Percentiles rank a stretch among this genome's conserved stretches.
These are phyloP conservation scores for Hemiprocne comata DNA, from an alignment of 2,113 vertebrate genomes.

Conservation along the genomic window DNA sequence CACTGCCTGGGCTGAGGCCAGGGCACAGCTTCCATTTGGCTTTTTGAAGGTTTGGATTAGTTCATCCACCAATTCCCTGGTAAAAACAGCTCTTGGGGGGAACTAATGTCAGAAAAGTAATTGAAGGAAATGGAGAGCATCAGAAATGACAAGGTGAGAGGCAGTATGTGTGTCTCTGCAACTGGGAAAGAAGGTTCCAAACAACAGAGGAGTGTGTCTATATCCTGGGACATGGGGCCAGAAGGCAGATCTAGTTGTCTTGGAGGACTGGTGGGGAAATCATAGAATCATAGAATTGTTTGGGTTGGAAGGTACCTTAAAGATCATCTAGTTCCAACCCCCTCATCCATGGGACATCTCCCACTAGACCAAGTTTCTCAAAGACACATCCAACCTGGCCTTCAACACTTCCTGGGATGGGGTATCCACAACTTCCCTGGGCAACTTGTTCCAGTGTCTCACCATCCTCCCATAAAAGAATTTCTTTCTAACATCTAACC, in stretches of 20 bases:
- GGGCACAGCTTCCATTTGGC: rapidly evolving
- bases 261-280: not conserved
- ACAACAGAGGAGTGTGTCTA: not conserved
- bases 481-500: no score
- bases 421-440: no score
- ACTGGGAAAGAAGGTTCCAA: not conserved
- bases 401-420: no score
- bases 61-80: not conserved
- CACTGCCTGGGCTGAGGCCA: not conserved
- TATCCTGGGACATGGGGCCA: not conserved
- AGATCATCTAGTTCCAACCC: no score
- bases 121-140: not conserved
- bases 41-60: not conserved
- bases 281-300: no score
- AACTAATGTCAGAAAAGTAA: not conserved
- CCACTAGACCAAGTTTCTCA: no score
- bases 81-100: not conserved
- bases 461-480: no score
- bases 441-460: no score
- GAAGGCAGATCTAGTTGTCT: not conserved
- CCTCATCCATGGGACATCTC: no score
- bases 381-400: no score
- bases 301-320: no score
- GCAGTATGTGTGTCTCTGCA: not conserved
- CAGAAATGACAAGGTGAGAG: not conserved